phyloP scores from a whole-genome alignment of 2,797 vertebrate species.

The Onychomys torridus region DNA sequence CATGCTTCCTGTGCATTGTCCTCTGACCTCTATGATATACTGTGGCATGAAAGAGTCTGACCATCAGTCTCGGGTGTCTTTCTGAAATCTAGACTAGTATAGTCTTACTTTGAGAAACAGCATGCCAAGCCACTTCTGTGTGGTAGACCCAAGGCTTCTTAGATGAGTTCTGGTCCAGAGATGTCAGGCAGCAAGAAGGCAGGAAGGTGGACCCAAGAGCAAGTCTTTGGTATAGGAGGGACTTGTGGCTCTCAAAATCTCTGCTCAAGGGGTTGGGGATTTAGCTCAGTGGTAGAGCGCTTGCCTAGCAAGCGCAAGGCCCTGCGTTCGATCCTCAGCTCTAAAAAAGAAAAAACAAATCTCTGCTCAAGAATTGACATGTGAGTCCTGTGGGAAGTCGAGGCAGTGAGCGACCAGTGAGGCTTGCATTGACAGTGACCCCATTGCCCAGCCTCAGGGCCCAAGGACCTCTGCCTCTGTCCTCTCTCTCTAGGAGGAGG shows the following conservation, averaged over 20 bases:
- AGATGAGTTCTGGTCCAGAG: not conserved
- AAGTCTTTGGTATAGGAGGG: not conserved
- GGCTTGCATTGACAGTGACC: not conserved
- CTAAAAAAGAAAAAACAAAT: too few relatives aligned
- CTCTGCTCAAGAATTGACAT: not conserved
- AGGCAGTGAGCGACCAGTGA: not conserved
- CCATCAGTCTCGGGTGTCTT: not conserved
- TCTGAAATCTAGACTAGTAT: not conserved
- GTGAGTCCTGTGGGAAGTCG: not conserved
- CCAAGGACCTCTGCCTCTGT: not conserved
- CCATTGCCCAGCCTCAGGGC: not conserved
- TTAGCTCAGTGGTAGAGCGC: too few relatives aligned
- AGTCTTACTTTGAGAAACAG: not conserved
- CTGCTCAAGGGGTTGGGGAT: too few relatives aligned
- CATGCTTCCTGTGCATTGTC: too few relatives aligned
- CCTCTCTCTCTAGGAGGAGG: not conserved
- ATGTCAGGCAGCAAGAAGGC: not conserved
- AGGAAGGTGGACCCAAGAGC: not conserved
- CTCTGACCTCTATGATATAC: not conserved
- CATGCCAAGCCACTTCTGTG: not conserved
- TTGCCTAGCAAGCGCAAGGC: too few relatives aligned
- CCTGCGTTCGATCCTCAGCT: too few relatives aligned
- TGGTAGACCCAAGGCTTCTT: not conserved
- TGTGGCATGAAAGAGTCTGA: not conserved
- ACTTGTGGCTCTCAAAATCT: not conserved